A percentile compares a stretch with the other conserved stretches of the same genome.
Conservation (phyloP, 2,888 invertebrate species). For the Nemurella pictetii region DNA sequence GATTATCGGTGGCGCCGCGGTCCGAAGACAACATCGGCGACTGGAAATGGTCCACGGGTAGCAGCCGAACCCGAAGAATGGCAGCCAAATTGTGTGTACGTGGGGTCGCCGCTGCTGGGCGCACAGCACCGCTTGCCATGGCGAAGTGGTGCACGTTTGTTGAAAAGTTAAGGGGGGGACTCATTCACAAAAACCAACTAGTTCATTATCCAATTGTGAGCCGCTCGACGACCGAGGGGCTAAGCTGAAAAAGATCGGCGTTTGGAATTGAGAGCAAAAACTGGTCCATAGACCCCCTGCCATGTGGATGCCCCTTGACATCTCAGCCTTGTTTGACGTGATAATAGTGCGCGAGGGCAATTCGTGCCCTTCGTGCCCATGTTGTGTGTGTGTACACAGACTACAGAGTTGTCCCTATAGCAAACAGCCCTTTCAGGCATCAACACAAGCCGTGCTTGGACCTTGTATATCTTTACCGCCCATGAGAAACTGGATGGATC, state of each 20-base stretch:
- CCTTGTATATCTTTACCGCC: not conserved
- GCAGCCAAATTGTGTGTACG: slow-evolving; percentile 21
- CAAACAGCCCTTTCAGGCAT: not conserved
- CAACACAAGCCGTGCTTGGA: not conserved
- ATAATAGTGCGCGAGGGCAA: not conserved
- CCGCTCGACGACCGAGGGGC: not conserved
- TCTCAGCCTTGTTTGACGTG: slow-evolving; percentile 11
- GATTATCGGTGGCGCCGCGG: slow-evolving; percentile 7
- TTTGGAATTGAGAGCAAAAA: slow-evolving; percentile 37
- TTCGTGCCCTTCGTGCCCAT: slow-evolving; percentile 22
- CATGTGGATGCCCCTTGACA: not conserved
- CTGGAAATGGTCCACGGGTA: slow-evolving; percentile 27
- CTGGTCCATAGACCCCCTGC: slow-evolving; percentile 16
- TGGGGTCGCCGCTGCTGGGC: not conserved
- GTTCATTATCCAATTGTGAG: slow-evolving; percentile 40
- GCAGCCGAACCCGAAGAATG: not conserved
- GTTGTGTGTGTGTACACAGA: not conserved
- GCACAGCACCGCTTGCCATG: not conserved
- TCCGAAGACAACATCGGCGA: not conserved
- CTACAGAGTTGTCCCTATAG: not conserved
- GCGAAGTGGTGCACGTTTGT: too few relatives aligned
- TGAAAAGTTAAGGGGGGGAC: slow-evolving; percentile 7
- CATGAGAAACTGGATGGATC: not conserved
- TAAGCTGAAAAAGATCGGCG: not conserved
- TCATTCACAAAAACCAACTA: slow-evolving; percentile 29